Evolutionary conservation across 1,140 invertebrate genomes (phyloP).

Genomic region (Drosophila ercepeae): DNA sequence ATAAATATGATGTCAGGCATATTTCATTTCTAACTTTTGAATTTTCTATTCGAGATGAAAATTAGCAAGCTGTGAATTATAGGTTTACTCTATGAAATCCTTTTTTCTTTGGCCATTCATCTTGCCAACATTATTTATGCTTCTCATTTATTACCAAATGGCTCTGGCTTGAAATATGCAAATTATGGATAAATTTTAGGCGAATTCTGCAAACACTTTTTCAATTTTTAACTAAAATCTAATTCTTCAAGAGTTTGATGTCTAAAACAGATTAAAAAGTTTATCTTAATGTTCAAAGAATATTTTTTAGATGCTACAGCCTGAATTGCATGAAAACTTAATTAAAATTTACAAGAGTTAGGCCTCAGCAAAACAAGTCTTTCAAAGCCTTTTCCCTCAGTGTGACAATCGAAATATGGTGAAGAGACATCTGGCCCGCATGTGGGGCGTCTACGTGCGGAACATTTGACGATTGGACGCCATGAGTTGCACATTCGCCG

Average conservation of each 20-base stretch:
- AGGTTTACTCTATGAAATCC: not conserved
- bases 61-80: slow-evolving; percentile 1
- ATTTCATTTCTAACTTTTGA: not conserved
- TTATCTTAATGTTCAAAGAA: not conserved
- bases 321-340: no score
- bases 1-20: not conserved
- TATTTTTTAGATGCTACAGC: no score
- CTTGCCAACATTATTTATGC: slow-evolving; percentile 1
- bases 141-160: slow-evolving; percentile 3
- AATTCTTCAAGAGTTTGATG: not conserved
- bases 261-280: not conserved
- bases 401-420: slow-evolving; percentile 36
- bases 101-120: not conserved
- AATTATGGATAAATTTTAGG: not conserved
- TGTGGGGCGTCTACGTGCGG: slow-evolving; percentile 55
- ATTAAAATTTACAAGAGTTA: no score
- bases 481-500: slow-evolving; percentile 61
- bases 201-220: not conserved
- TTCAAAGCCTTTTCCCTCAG: slow-evolving; percentile 1
- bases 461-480: slow-evolving; percentile 53
- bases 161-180: not conserved
- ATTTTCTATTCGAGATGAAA: not conserved
- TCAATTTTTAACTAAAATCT: not conserved
- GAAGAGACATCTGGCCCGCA: slow-evolving; percentile 41
- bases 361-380: no score